Evolutionary conservation across 2,888 invertebrate species (phyloP).

Genomic region (Cerastis leucographa): DNA sequence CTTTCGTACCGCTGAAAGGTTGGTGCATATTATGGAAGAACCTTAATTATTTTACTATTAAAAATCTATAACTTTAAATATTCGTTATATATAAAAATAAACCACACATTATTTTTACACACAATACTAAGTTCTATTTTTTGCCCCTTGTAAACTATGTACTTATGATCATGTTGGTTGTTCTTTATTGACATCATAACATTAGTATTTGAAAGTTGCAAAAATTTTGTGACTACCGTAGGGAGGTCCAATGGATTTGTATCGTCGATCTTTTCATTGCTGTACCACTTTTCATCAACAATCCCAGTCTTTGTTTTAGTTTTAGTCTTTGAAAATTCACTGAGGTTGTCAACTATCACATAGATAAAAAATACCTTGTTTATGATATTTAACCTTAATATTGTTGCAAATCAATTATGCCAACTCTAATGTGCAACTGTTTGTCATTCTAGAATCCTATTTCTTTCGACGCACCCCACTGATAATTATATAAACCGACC

Average conservation of each 20-base stretch:
- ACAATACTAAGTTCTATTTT: neutral
- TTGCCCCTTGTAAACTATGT: slow-evolving; percentile 11
- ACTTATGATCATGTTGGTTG: neutral
- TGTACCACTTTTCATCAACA: neutral
- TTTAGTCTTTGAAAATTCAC: neutral
- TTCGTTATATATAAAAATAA: neutral
- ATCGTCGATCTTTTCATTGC: neutral
- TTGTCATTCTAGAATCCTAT: neutral
- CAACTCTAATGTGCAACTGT: neutral
- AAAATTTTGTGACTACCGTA: neutral
- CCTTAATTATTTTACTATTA: neutral
- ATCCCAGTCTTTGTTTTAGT: neutral
- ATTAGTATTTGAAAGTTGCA: neutral
- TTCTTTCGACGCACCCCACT: slow-evolving; percentile 16
- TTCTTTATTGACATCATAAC: slow-evolving; percentile 13
- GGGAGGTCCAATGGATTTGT: neutral
- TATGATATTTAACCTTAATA: neutral
- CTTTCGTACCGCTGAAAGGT: neutral
- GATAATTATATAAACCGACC: slow-evolving; percentile 13
- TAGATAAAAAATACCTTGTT: neutral
- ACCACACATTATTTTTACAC: neutral
- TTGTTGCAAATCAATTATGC: neutral
- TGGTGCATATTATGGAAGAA: neutral
- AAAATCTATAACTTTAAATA: neutral
- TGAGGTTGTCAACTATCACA: neutral